A percentile compares a stretch with the other conserved stretches of the same genome.
phyloP scores from a whole-genome alignment of 2,797 vertebrate genomes.

The Manis crassicaudata region DNA sequence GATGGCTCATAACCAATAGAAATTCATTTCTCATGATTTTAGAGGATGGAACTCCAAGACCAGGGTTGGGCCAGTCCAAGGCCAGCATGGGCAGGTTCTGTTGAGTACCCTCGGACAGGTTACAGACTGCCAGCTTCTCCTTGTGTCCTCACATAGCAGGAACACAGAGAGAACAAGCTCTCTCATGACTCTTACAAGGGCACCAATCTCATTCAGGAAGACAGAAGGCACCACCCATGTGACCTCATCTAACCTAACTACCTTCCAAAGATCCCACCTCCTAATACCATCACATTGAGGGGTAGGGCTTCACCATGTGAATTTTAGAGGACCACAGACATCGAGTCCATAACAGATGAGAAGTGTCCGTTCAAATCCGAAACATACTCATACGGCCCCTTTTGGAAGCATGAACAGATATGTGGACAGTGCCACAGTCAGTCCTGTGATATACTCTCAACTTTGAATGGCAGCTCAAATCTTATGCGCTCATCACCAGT shows the following conservation, averaged over 20 bases:
- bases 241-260: neutral
- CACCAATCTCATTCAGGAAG: neutral
- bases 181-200: neutral
- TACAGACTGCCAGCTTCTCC: neutral
- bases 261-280: neutral
- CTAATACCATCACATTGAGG: neutral
- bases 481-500: neutral
- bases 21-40: neutral
- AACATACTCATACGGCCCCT: neutral
- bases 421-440: too few relatives aligned
- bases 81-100: neutral
- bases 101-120: neutral
- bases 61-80: neutral
- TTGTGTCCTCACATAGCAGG: neutral
- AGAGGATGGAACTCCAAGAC: neutral
- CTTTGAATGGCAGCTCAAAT: neutral
- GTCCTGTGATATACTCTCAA: neutral
- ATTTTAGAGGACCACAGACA: neutral
- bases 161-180: neutral
- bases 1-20: neutral
- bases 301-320: neutral
- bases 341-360: neutral
- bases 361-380: neutral
- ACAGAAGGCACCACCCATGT: neutral
- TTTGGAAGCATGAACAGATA: neutral